Conservation (phyloP, 2,888 invertebrate genomes). For the Nebria salina region DNA sequence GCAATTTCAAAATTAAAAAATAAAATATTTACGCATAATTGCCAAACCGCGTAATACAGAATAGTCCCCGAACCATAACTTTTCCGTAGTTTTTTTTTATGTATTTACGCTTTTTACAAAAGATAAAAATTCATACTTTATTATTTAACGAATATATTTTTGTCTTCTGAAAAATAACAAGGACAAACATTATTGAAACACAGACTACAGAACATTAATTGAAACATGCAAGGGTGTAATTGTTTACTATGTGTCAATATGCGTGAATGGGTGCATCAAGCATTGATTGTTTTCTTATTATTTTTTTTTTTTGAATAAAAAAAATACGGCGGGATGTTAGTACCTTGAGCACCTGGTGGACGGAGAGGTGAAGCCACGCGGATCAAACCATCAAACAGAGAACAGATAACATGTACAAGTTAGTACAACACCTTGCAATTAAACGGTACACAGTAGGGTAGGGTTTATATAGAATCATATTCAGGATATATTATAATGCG, state of each 20-base stretch:
- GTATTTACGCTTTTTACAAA: no score
- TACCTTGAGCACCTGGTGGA: conserved; percentile 65
- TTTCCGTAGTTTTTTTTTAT: no score
- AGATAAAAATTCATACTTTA: no score
- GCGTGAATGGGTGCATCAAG: conserved; percentile 6
- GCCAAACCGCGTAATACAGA: no score
- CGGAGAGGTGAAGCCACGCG: conserved; percentile 61
- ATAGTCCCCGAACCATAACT: no score
- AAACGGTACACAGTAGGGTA: neutral
- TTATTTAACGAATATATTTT: neutral
- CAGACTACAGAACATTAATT: neutral
- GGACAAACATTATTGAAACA: neutral
- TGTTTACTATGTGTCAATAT: neutral
- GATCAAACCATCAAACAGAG: conserved; percentile 62
- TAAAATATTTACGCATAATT: no score
- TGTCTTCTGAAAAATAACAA: neutral
- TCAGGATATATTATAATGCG: neutral
- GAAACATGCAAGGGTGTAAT: neutral
- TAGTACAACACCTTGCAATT: conserved; percentile 23
- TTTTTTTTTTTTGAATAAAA: conserved; percentile 9
- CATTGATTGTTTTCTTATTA: neutral
- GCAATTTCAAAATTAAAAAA: no score
- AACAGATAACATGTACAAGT: conserved; percentile 61
- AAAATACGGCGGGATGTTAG: conserved; percentile 52
- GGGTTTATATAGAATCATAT: neutral